Base-by-base conservation (phyloP, 2,797 vertebrate species). In the Buceros bicornis region DNA sequence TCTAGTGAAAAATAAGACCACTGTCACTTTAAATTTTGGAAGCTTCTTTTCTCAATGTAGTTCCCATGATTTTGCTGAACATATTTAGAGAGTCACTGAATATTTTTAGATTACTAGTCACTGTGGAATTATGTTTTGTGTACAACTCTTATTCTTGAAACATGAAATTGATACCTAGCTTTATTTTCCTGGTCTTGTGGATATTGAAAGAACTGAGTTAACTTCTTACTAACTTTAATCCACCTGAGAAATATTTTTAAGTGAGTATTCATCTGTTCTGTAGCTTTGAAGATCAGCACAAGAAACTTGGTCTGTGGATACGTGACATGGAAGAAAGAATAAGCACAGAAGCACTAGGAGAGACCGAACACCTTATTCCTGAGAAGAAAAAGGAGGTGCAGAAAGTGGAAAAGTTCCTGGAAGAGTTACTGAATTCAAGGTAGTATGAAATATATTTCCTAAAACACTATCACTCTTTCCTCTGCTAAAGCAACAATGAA, bases 391-490 rank as follows among this genome's bases (percentile, higher is more conserved):
- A 98, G 3, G 98, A 98, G 86, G 98, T 99, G 6, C 98, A 99
- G 90, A 99, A 98, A 91, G 98, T 99, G 58, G 99, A 99, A 97
- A 98, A 99, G 96, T 99, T 99, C 95, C 98, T 99, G 67, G 99
- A 99, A 94, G 99, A 99, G 91, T 97, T 99, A 48, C 97, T 99
- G 77, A 98, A 98, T 96, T 98, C 99, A 96, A 99, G 99, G 99
- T 99, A 97, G 74, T 76, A 24, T 81, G 66, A 83, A 60, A 85
- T 40, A 18, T 15, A 12, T 81, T 97, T 92, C 37, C 47, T 79
- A 61, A 83, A 69, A 48, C 90, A 18, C 10, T 84, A 25, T 73
- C 2, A 13, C 11, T 58, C 73, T 84, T 85, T 74, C 7, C 17
- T 80, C 43, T 86, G 8, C 29, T 89, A 84, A 45, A 45, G 31